Evolutionary conservation across 2,888 invertebrate genomes (phyloP), one percentile per base, ranked within the genome.

Genomic region (Synanthedon vespiformis): DNA sequence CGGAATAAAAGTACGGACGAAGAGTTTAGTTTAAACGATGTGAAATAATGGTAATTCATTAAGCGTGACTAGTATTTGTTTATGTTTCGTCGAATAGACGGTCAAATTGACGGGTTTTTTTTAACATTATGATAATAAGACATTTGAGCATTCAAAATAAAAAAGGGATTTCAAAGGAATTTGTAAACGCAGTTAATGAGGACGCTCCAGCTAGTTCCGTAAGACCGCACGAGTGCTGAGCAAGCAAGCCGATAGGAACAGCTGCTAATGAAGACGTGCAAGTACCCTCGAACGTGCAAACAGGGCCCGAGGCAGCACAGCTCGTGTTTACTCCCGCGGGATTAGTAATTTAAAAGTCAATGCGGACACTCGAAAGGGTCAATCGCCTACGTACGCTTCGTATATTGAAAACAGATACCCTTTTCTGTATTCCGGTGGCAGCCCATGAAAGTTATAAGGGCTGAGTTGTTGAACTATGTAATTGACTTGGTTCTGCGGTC

Each of bases 281-380:
- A 85, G 86, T 75, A 78, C 77, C 77, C 85, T 84, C 76, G 79
- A 79, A 72, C 79, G 71, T 72, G 82, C 77, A 85, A 86, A 86
- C 81, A 85, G 67, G 66, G 74, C 69, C 68, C 67, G 70, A 76
- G 76, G 66, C 70, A 74, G 80, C 75, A 77, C 64, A 75, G 74
- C 74, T 75, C 74, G 80, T 83, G 76, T 86, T 84, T 84, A 70
- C 80, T 74, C 83, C 70, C 80, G 77, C 84, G 79, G 81, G 84
- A 86, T 87, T 86, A 86, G 82, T 84, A 87, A 87, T 87, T 87
- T 87, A 87, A 87, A 87, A 87, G 87, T 87, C 86, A 87, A 87
- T 87, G 85, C 82, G 80, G 82, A 87, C 83, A 85, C 85, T 86
- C 82, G 70, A 81, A 83, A 84, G 84, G 86, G 86, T 86, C 86